Evolutionary conservation across 2,888 invertebrate species (phyloP), one percentile per base, ranked within the genome.

Genomic region (Ditula angustiorana): DNA sequence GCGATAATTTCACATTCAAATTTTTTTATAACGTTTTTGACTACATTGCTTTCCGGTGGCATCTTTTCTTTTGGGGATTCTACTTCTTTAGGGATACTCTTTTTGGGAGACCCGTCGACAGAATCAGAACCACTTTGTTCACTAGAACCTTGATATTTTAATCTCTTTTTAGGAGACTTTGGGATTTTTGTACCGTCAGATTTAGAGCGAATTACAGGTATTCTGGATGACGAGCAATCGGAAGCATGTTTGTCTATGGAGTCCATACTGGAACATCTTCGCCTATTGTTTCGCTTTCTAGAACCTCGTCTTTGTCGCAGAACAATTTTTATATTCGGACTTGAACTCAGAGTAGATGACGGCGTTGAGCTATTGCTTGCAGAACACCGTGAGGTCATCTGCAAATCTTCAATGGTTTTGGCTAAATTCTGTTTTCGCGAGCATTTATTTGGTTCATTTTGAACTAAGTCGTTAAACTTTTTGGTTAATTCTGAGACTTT

Each of bases 401-500:
- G 85, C 66, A 86, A 70, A 65, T 88, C 85, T 93, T 94, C 81
- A 89, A 94, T 81, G 77, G 93, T 87, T 74, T 94, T 94, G 23
- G 82, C 85, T 58, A 94, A 87, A 81, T 94, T 94, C 4, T 94
- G 94, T 69, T 93, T 94, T 41, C 93, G 78, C 5, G 93, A 76
- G 3, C 81, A 81, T 47, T 81, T 81, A 63, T 77, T 81, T 70
- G 90, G 86, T 71, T 93, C 93, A 57, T 80, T 86, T 68, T 94
- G 93, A 68, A 94, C 93, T 75, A 95, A 88, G 78, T 95, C 94
- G 78, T 96, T 96, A 75, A 95, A 96, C 77, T 95, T 95, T 69
- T 94, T 94, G 0, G 96, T 95, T 64, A 96, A 81, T 78, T 95
- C 94, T 50, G 95, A 95, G 33, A 96, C 96, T 81, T 94, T 94